Evolutionary conservation across 2,113 vertebrate species (phyloP).

Genomic region (Drymodes brunneopygia): DNA sequence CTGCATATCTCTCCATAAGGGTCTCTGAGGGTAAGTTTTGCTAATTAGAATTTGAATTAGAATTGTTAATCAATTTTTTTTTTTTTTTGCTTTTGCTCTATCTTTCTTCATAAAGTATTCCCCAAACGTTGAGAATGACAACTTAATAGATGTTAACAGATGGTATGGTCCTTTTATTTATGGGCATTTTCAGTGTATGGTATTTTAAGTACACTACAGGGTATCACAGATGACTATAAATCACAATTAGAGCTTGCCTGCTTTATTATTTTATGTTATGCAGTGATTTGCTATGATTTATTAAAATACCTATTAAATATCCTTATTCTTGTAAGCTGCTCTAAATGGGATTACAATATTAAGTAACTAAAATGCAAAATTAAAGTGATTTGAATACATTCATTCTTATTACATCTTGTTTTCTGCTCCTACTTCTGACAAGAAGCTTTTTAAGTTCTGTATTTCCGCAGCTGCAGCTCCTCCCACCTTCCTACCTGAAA

Average conservation of each 20-base stretch:
- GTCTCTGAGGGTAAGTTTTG: background rate
- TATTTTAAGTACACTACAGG: background rate
- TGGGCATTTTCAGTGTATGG: background rate
- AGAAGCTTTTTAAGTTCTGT: background rate
- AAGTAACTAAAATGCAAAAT: background rate
- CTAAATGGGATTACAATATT: background rate
- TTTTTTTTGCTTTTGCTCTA: background rate
- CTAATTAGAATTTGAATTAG: background rate
- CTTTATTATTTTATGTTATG: background rate
- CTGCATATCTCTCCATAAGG: background rate
- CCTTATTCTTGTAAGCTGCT: background rate
- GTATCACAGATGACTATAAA: background rate
- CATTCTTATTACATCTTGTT: background rate
- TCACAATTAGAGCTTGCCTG: background rate
- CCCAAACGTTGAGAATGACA: background rate
- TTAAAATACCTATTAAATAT: background rate
- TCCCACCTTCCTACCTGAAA: background rate
- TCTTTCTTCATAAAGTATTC: background rate
- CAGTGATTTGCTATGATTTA: background rate
- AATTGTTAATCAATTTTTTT: background rate
- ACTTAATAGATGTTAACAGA: background rate
- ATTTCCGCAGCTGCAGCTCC: background rate
- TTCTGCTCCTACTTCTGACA: background rate
- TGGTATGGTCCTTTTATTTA: background rate
- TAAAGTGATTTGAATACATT: background rate